Conservation (phyloP, 2,797 vertebrate species). For the Serranus cabrilla region DNA sequence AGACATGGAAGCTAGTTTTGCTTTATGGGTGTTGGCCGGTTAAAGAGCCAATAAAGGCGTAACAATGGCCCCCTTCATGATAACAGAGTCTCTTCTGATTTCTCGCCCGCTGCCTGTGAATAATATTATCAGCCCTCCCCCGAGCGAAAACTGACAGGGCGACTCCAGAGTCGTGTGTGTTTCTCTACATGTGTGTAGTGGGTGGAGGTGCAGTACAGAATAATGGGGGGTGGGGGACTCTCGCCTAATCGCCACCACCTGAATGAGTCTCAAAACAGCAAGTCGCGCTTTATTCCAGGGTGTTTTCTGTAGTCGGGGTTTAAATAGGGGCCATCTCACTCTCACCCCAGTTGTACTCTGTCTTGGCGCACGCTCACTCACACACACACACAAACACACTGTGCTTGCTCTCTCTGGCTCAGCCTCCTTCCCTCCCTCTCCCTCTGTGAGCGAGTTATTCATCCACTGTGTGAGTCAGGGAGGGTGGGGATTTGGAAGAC, state of each 20-base stretch:
- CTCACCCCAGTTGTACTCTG: constrained; percentile 40
- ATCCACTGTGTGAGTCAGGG: constrained; percentile 86
- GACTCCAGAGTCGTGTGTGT: constrained; percentile 33
- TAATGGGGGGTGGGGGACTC: not conserved
- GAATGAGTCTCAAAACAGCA: constrained; percentile 5
- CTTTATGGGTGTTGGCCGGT: constrained; percentile 67
- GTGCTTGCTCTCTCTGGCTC: constrained; percentile 31
- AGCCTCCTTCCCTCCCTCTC: constrained; percentile 65
- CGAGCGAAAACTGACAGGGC: constrained; percentile 51
- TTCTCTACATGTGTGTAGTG: constrained; percentile 18
- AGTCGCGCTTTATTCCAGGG: constrained; percentile 9
- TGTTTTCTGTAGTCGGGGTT: constrained; percentile 32
- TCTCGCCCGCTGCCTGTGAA: constrained; percentile 77
- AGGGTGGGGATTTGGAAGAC: constrained; percentile 85
- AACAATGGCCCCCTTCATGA: constrained; percentile 84
- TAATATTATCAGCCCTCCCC: constrained; percentile 81
- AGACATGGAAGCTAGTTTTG: constrained; percentile 64
- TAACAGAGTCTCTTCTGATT: constrained; percentile 83
- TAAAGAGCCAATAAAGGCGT: constrained; percentile 45
- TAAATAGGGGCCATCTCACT: constrained; percentile 50
- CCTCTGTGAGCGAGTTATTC: constrained; percentile 85
- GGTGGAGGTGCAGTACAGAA: constrained; percentile 36
- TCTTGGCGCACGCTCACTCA: constrained; percentile 2
- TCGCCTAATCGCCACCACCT: not conserved
- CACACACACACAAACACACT: too few species aligned